Conservation (phyloP, 92 coral and sea anemone genomes). For the Anthopleura xanthogrammica region DNA sequence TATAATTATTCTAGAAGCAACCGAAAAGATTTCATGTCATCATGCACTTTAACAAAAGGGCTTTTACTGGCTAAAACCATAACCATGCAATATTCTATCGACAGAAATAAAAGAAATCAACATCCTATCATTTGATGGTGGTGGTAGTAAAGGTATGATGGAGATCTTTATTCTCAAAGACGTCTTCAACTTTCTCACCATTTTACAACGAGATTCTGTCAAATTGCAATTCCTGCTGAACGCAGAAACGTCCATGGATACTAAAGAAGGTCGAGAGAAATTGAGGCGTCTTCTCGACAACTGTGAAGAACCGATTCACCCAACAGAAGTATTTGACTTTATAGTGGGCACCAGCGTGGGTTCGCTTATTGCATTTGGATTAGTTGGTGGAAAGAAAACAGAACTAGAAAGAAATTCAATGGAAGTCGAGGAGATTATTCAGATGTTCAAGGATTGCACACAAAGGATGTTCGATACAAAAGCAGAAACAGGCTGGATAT, state of each 20-base stretch:
- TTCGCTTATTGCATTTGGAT: conserved; percentile 37
- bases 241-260: background rate
- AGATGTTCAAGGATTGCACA: background rate
- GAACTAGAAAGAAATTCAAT: background rate
- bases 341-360: conserved; percentile 39
- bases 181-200: conserved; percentile 19
- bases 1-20: no score
- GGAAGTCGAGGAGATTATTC: conserved; percentile 11
- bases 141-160: conserved; percentile 36
- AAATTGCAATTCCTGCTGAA: conserved; percentile 4
- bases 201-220: conserved; percentile 4
- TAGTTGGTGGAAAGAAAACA: conserved; percentile 30
- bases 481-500: no score
- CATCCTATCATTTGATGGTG: conserved; percentile 34
- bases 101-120: conserved; percentile 3
- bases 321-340: conserved; percentile 28
- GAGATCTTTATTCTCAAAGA: conserved; percentile 23
- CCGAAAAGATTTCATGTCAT: no score
- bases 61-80: no score
- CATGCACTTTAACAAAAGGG: no score
- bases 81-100: no score
- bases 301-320: conserved; percentile 26
- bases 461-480: no score
- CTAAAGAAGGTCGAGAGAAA: background rate
- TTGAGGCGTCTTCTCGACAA: conserved; percentile 11